Evolutionary conservation across 2,888 invertebrate genomes (phyloP), one percentile per base, ranked within the genome.

Genomic region (Monopis laevigella): DNA sequence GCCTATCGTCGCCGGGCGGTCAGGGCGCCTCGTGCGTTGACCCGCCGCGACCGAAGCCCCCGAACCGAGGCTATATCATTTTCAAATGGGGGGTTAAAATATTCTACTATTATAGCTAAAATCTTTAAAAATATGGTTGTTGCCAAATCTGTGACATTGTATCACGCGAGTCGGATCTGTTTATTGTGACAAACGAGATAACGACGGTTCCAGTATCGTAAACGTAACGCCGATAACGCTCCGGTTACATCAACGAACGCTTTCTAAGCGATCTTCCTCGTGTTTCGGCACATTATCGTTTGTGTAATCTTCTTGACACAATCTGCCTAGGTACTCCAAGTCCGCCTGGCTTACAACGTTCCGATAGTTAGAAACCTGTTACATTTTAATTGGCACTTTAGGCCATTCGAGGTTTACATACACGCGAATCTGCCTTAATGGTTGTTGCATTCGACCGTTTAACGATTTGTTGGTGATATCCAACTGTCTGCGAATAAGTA

Each of bases 11-110:
- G 36, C 17, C 10, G 17, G n/a, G 8, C 32, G 32, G 32, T 32
- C 32, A 32, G 17, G n/a, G 10, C 32, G 18, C 36, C 36, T 21
- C 12, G 36, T 21, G 4, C 36, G 36, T 36, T 36, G 36, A 36
- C 36, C 36, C 12, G 10, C 21, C 18, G 36, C 21, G 36, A 19
- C 36, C n/a, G 16, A 12, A 13, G 21, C 21, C 36, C 21, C 36
- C 12, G 14, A 14, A 21, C 12, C 18, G 36, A 21, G 19, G 8
- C 17, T 17, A 11, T 18, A 18, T 14, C 34, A 11, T 14, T 12
- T 18, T 35, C 7, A n/a, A 35, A 18, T 12, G 18, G 17, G 36
- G 36, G 36, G n/a, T n/a, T n/a, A n/a, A n/a, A n/a, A n/a, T n/a
- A n/a, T n/a, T n/a, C n/a, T n/a, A n/a, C n/a, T n/a, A n/a, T n/a